Percentiles rank a stretch among this genome's conserved stretches.
These are phyloP conservation scores for Clavelina lepadiformis DNA, from an alignment of 23 tunicate genomes.

Conservation along the genomic window DNA sequence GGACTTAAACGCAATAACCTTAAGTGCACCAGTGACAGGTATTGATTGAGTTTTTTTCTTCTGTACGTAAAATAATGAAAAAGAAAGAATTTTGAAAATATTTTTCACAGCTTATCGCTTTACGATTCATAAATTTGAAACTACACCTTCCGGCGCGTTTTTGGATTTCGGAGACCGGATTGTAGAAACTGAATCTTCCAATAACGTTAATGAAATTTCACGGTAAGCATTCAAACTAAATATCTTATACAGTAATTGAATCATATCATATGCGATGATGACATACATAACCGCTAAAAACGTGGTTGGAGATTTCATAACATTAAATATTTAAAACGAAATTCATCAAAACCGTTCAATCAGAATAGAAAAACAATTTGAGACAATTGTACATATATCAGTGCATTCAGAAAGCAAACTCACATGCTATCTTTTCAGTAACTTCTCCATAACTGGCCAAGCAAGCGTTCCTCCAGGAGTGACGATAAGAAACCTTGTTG, in stretches of 20 bases:
- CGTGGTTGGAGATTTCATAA: too few relatives aligned
- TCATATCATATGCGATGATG: too few relatives aligned
- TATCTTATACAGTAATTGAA: too few relatives aligned
- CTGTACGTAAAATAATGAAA: background rate
- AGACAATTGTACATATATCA: too few relatives aligned
- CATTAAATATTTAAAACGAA: too few relatives aligned
- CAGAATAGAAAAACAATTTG: too few relatives aligned
- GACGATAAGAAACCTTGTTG: background rate
- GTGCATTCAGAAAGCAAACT: too few relatives aligned
- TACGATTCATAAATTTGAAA: constrained; percentile 18
- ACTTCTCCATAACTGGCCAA: background rate
- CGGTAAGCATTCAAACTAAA: too few relatives aligned
- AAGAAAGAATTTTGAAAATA: background rate
- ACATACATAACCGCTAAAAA: too few relatives aligned
- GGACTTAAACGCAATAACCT: constrained; percentile 8
- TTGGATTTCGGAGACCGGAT: constrained; percentile 26
- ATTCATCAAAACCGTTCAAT: too few relatives aligned
- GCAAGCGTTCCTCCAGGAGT: constrained; percentile 5
- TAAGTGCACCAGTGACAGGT: constrained; percentile 12
- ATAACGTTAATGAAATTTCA: too few relatives aligned
- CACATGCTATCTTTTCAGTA: background rate
- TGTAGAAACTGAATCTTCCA: too few relatives aligned
- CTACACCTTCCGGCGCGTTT: constrained; percentile 7
- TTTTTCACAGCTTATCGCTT: constrained; percentile 21
- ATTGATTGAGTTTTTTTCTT: background rate